phyloP scores from a whole-genome alignment of 2,797 vertebrate genomes.

The Cephalopachus bancanus region DNA sequence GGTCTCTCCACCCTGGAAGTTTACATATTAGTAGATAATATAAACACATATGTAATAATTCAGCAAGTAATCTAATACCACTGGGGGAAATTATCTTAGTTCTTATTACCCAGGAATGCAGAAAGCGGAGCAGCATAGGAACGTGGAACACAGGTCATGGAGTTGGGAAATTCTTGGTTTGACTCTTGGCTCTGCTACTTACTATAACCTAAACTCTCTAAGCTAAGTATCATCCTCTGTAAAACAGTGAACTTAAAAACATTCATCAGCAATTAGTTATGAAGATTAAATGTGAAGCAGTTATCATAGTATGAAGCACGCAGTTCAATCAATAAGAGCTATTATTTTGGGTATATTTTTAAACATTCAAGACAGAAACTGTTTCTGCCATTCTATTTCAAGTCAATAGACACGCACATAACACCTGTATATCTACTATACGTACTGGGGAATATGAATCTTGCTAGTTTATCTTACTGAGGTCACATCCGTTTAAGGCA shows the following conservation, averaged over 20 bases:
- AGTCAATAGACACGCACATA: background rate
- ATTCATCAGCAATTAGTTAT: background rate
- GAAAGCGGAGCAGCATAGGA: background rate
- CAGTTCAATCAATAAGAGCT: background rate
- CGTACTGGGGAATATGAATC: background rate
- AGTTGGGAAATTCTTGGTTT: background rate
- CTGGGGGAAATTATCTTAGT: background rate
- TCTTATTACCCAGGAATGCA: background rate
- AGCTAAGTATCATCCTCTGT: background rate
- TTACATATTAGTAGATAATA: conserved; percentile 8
- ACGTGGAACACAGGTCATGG: background rate
- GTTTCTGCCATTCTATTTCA: background rate
- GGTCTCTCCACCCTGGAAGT: conserved; percentile 9
- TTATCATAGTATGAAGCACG: background rate
- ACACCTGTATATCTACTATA: background rate
- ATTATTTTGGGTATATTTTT: conserved; percentile 29
- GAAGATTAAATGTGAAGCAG: background rate
- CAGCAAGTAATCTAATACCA: background rate
- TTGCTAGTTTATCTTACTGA: background rate
- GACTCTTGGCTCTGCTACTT: background rate
- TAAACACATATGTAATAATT: conserved; percentile 8
- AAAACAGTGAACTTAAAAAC: conserved; percentile 25
- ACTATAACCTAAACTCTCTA: conserved; percentile 3
- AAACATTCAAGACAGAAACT: conserved; percentile 40
- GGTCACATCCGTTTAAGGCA: background rate